Evolutionary conservation across 2,113 vertebrate genomes (phyloP).

Genomic region (Pseudois nayaur): DNA sequence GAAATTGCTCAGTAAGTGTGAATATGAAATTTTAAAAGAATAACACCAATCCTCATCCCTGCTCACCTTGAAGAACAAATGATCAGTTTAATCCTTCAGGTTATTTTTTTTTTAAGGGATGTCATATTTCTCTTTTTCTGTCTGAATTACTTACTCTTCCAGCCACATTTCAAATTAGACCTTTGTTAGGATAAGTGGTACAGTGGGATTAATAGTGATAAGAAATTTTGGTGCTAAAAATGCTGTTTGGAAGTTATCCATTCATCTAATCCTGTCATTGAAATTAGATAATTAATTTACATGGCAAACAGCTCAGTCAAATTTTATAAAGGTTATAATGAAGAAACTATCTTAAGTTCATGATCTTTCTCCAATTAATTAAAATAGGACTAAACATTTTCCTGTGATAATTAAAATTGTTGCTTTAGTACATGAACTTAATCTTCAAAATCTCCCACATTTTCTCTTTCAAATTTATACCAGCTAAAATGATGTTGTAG

Average conservation of each 20-base stretch:
- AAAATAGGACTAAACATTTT: background rate
- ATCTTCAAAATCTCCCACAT: background rate
- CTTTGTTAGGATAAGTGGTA: background rate
- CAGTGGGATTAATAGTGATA: slow-evolving; percentile 1
- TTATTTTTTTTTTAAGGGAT: background rate
- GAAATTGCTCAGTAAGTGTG: background rate
- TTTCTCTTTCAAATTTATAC: background rate
- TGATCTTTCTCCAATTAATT: slow-evolving; percentile 4
- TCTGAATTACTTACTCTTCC: background rate
- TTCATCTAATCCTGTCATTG: slow-evolving; percentile 19
- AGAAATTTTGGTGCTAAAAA: slow-evolving; percentile 2
- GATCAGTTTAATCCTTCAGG: background rate
- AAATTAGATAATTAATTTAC: slow-evolving; percentile 40
- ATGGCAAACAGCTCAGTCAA: slow-evolving; percentile 40
- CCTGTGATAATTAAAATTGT: slow-evolving; percentile 30
- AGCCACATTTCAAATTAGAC: background rate
- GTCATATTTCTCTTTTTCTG: too few species aligned
- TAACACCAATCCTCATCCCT: background rate
- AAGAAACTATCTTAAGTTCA: slow-evolving; percentile 18
- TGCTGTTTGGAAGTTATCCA: background rate
- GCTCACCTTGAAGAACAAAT: background rate
- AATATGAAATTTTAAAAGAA: background rate
- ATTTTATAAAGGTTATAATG: slow-evolving; percentile 6
- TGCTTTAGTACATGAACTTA: background rate
- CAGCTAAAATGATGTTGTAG: background rate